Base-by-base conservation (phyloP, 2,888 invertebrate genomes). In the Lasioglossum leucozonium region DNA sequence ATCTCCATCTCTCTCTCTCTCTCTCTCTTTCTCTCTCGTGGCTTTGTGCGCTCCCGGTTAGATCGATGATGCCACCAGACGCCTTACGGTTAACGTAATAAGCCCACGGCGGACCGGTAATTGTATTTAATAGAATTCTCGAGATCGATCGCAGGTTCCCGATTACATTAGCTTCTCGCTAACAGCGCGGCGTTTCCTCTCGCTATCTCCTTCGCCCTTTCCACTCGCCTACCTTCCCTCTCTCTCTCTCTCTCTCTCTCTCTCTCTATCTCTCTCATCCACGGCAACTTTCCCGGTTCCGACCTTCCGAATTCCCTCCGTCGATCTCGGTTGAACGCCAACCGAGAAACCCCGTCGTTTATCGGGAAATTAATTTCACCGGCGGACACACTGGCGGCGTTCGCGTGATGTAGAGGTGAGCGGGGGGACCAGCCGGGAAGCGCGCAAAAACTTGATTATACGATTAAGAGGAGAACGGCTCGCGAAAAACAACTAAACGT, bases 61-160 rank as follows among this genome's bases (percentile, higher is more conserved):
- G 87, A 87, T 85, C 77, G 85, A 87, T 77, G 82, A 85, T 81
- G 69, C 72, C 58, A 13, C 34, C 34, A 30, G 81, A 77, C 72
- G 83, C 71, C 55, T 26, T 55, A 34, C 79, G 42, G 71, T 85
- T 88, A 82, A 85, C 79, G 88, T 82, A 86, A 88, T 82, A 81
- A 88, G 65, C 79, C 51, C 34, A n/a, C 77, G 55, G 75, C 55
- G 51, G 26, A 42, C 13, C 47, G 74, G 22, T 83, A 82, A 84
- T 84, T 47, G 83, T 75, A 44, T 78, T 78, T 75, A 78, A 82
- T 84, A 74, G 84, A 84, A 84, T 88, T 73, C 82, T 65, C 51
- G 55, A 55, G 77, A 82, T 84, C 79, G 55, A 82, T 84, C 79
- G 47, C 69, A 18, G 40, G 26, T 76, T 40, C 26, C 13, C 77